phyloP scores from a whole-genome alignment of 2,888 invertebrate species.

The Rutpela maculata region DNA sequence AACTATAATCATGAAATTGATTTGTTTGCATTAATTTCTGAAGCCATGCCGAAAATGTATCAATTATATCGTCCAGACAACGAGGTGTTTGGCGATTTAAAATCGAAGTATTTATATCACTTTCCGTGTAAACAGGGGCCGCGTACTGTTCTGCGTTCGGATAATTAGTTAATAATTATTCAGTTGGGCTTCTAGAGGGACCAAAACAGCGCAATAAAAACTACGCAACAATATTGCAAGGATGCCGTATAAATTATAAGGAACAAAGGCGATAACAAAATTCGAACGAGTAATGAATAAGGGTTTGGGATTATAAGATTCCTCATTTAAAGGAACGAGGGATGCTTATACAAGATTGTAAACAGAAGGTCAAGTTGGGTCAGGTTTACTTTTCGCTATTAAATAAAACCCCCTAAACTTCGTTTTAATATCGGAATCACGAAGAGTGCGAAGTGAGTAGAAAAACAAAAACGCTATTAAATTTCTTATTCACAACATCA shows the following conservation, averaged over 20 bases:
- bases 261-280: slow-evolving; percentile 56
- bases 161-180: slow-evolving; percentile 50
- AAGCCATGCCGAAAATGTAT: not conserved
- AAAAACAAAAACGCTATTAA: no score
- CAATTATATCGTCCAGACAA: not conserved
- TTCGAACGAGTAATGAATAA: slow-evolving; percentile 62
- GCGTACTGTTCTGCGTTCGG: not conserved
- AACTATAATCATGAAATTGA: no score
- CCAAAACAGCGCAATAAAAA: slow-evolving; percentile 46
- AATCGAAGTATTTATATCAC: not conserved
- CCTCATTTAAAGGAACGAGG: slow-evolving; percentile 56
- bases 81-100: not conserved
- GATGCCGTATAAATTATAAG: slow-evolving; percentile 50
- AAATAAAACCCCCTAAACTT: slow-evolving; percentile 12
- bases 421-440: not conserved
- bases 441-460: not conserved
- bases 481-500: no score
- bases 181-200: slow-evolving; percentile 41
- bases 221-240: slow-evolving; percentile 46
- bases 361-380: slow-evolving; percentile 29
- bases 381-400: slow-evolving; percentile 24
- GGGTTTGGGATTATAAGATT: slow-evolving; percentile 62
- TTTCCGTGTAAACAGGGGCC: not conserved
- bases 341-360: slow-evolving; percentile 57
- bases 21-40: not conserved